Base-by-base conservation (phyloP, 2,888 invertebrate species). In the Epinotia nisella region DNA sequence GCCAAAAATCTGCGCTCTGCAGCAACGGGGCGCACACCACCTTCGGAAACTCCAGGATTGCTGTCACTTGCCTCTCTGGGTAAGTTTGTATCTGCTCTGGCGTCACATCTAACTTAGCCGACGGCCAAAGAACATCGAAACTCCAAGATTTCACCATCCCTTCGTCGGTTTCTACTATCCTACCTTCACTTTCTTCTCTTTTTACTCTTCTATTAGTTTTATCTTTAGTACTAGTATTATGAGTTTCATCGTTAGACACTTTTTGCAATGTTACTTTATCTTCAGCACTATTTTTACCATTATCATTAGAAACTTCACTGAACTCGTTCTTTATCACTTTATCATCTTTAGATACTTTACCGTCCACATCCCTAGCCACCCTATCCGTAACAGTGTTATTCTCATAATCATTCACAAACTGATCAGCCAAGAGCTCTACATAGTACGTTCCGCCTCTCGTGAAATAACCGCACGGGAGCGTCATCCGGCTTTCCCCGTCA, bases 101-200 rank as follows among this genome's bases (percentile, higher is more conserved):
- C 71, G 96, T 96, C 64, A 97, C 94, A 66, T 95, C 95, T 78
- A 97, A 87, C 75, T 94, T 95, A 0, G 97, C 96, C 74, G 95
- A 94, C 7, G 97, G 97, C 97, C 97, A 97, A 87, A 96, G 94
- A 7, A 97, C 97, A 80, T 97, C 97, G 80, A 97, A 94, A 74
- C 95, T 94, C 89, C 94, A 94, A 2, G 94, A 91, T 61, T 93
- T 93, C 9, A 93, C 88, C 35, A 90, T 81, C 78, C 89, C 91
- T 53, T 92, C 92, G 59, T 90, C 88, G 13, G 90, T 90, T 76
- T 92, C 92, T 80, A 91, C 85, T 1, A 93, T 77, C 70, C 85
- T 88, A 15, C 89, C 90, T n/a, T 87, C 88, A 75, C 76, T 76
- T 19, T 81, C 81, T 75, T 87, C 90, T 64, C 92, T 80, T 77